Evolutionary conservation across 2,113 vertebrate species (phyloP), one percentile per base, ranked within the genome.

Genomic region (Sinosuthora webbiana): DNA sequence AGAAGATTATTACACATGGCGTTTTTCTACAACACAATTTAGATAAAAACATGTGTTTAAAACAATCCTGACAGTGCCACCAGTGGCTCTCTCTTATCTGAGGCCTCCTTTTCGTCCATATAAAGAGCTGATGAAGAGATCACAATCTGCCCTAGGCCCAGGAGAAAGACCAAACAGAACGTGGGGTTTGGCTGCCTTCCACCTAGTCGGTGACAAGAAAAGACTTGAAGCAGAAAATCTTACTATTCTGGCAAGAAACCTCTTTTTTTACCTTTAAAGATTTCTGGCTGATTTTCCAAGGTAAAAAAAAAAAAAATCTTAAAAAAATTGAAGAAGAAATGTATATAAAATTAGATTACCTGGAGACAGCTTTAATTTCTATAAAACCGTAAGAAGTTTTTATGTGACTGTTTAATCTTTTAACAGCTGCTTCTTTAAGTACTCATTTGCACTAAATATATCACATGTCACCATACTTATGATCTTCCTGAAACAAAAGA

Each of bases 391-490:
- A 82, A 78, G 60, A 83, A 95, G 60, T 93, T 92, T 96, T 95
- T 95, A 90, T 94, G 52, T 90, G 81, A 78, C 65, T 90, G 78
- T 71, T 93, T 94, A 95, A 96, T 97, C 76, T 83, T 97, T 87
- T 73, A 95, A 87, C 91, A 96, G 92, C 87, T 96, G 62, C 78
- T 93, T 62, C 87, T 89, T 95, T 96, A 97, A 96, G 71, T 86
- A 86, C 59, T 95, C 84, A 84, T 96, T 97, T 96, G 94, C 94
- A 96, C 91, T 96, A 69, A 96, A 93, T 96, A 74, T 92, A 95
- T 95, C 74, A 93, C 74, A 94, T 87, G 81, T 90, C 90, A 97
- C 63, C 49, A 68, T 83, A 92, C 81, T 96, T 95, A 94, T 62
- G 63, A 76, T 92, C 94, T 93, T 90, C 95, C 83, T 97, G 95